Conservation (phyloP, 2,888 invertebrate species). For the Andrena bicolor region DNA sequence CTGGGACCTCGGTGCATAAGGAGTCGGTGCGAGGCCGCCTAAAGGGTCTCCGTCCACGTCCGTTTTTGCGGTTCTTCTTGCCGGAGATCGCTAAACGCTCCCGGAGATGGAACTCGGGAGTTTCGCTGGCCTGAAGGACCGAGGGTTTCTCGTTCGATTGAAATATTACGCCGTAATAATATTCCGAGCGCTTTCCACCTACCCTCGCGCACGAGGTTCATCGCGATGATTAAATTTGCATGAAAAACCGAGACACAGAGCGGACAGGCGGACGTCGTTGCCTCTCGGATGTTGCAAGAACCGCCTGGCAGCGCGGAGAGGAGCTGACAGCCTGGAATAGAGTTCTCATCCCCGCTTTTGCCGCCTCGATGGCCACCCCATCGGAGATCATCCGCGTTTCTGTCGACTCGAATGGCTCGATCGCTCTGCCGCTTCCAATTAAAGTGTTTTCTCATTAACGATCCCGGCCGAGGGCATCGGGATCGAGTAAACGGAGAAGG, state of each 20-base stretch:
- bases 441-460: slow-evolving; percentile 39
- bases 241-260: slow-evolving; percentile 35
- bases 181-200: background rate
- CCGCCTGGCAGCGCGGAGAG: slow-evolving; percentile 7
- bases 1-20: background rate
- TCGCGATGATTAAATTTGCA: slow-evolving; percentile 53
- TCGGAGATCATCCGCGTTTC: slow-evolving; percentile 2
- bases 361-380: background rate
- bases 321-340: slow-evolving; percentile 49
- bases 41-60: background rate
- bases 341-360: slow-evolving; percentile 39
- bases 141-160: slow-evolving; percentile 2
- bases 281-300: background rate
- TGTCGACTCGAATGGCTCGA: background rate
- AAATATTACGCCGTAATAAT: slow-evolving; percentile 17
- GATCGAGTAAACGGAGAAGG: slow-evolving; percentile 8
- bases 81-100: background rate
- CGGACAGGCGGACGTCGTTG: slow-evolving; percentile 6
- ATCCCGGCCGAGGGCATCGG: background rate
- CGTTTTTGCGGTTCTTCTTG: background rate
- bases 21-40: background rate
- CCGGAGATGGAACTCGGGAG: background rate
- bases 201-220: background rate
- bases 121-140: background rate
- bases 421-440: slow-evolving; percentile 32